phyloP scores from a whole-genome alignment of 1,140 invertebrate genomes.

The Drosophila nigrodunni region DNA sequence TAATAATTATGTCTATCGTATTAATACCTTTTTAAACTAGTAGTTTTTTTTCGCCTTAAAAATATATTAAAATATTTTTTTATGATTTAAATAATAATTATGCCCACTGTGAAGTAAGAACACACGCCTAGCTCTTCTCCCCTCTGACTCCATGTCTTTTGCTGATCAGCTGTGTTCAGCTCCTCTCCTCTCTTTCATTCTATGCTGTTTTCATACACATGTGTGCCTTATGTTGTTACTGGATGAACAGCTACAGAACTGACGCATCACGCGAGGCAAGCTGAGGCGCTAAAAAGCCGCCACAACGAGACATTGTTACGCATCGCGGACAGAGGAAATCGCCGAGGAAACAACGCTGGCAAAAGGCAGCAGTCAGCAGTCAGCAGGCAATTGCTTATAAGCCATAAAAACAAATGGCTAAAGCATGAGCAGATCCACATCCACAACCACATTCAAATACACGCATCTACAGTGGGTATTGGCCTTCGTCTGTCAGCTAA shows the following conservation, averaged over 20 bases:
- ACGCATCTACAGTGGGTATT: constrained; percentile 18
- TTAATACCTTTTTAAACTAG: too few species aligned
- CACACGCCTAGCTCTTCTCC: neutral
- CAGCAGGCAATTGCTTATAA: constrained; percentile 69
- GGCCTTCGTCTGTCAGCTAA: constrained; percentile 38
- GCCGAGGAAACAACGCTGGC: neutral
- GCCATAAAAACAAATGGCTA: constrained; percentile 76
- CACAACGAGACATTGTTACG: constrained; percentile 66
- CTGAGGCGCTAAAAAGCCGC: constrained; percentile 22
- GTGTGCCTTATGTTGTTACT: constrained; percentile 36
- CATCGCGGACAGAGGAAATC: constrained; percentile 40
- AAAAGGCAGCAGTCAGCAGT: neutral
- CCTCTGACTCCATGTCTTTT: neutral
- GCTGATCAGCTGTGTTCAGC: neutral
- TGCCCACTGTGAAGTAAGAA: neutral
- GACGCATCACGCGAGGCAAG: constrained; percentile 53
- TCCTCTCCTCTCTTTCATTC: neutral
- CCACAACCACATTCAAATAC: constrained; percentile 12
- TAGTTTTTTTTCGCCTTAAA: too few species aligned
- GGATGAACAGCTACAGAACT: constrained; percentile 64
- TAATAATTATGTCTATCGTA: too few species aligned
- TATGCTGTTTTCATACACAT: constrained; percentile 4
- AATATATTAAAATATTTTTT: too few species aligned
- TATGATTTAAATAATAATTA: too few species aligned
- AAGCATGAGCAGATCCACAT: constrained; percentile 38